These are phyloP conservation scores for Ricordea florida DNA, from an alignment of 92 coral and sea anemone genomes.

Conservation along the genomic window DNA sequence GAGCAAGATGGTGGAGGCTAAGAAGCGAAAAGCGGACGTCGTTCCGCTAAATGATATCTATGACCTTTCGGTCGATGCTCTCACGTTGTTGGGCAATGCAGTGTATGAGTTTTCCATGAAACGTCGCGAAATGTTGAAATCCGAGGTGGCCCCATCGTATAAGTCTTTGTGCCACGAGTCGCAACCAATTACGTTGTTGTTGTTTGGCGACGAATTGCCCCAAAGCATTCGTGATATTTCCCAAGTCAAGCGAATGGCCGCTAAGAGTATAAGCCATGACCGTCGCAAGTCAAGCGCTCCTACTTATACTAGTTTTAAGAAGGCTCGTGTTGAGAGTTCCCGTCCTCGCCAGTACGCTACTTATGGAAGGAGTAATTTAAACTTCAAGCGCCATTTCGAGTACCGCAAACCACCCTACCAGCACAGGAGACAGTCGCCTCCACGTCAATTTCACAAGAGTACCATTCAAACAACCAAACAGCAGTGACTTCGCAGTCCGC, in stretches of 20 bases:
- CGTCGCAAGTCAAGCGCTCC: too few relatives aligned
- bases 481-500: too few relatives aligned
- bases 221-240: constrained; percentile 21
- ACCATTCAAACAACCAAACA: too few relatives aligned
- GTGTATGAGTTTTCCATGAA: constrained; percentile 57
- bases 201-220: constrained; percentile 51
- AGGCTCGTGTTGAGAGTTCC: too few relatives aligned
- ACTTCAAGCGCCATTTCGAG: too few relatives aligned
- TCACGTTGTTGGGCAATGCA: constrained; percentile 34
- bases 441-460: too few relatives aligned
- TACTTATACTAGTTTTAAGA: too few relatives aligned
- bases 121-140: constrained; percentile 31
- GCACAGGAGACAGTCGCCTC: too few relatives aligned
- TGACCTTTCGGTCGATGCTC: constrained; percentile 10
- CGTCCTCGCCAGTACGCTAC: too few relatives aligned
- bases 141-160: constrained; percentile 38
- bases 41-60: too few relatives aligned
- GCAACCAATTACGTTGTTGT: constrained; percentile 40
- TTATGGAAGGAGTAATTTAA: too few relatives aligned
- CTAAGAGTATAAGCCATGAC: neutral
- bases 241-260: constrained; percentile 31
- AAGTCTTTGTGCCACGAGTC: constrained; percentile 41
- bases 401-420: too few relatives aligned
- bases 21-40: constrained; percentile 5
- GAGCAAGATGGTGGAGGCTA: constrained; percentile 23